phyloP scores from a whole-genome alignment of 2,888 invertebrate species.

The Lasius platythorax region DNA sequence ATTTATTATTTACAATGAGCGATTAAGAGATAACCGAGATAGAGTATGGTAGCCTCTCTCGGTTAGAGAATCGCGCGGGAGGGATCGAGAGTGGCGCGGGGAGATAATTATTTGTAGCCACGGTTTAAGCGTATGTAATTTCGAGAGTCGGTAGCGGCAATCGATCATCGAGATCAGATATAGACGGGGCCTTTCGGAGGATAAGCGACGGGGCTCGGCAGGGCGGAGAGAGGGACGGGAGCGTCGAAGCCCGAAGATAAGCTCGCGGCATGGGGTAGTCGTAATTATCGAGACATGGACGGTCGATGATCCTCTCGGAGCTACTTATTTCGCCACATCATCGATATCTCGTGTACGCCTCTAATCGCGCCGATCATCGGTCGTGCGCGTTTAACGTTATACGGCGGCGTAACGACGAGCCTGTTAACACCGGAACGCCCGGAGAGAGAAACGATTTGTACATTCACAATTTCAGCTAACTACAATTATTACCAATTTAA shows the following conservation, averaged over 20 bases:
- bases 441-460: conserved; percentile 1
- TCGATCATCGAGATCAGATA: conserved; percentile 79
- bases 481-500: conserved; percentile 43
- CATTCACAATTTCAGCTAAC: conserved; percentile 14
- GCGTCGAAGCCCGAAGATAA: conserved; percentile 76
- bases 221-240: conserved; percentile 11
- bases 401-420: conserved; percentile 27
- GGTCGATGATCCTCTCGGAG: conserved; percentile 75
- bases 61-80: conserved; percentile 66
- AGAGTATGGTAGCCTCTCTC: conserved; percentile 34
- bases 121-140: conserved; percentile 76
- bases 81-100: conserved; percentile 69
- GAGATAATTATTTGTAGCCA: conserved; percentile 74
- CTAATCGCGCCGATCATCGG: conserved; percentile 49
- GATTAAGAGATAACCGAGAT: conserved; percentile 67
- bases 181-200: conserved; percentile 49
- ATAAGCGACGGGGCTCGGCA: conserved; percentile 28
- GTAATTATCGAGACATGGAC: conserved; percentile 80
- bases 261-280: conserved; percentile 79
- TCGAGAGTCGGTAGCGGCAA: conserved; percentile 79
- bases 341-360: conserved; percentile 59
- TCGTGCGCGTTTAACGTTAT: conserved; percentile 40
- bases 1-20: conserved; percentile 59
- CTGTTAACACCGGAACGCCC: conserved; percentile 26
- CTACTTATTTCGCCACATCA: conserved; percentile 72